These are phyloP conservation scores for Dinocampus coccinellae DNA, from an alignment of 2,888 invertebrate species.

Conservation along the genomic window DNA sequence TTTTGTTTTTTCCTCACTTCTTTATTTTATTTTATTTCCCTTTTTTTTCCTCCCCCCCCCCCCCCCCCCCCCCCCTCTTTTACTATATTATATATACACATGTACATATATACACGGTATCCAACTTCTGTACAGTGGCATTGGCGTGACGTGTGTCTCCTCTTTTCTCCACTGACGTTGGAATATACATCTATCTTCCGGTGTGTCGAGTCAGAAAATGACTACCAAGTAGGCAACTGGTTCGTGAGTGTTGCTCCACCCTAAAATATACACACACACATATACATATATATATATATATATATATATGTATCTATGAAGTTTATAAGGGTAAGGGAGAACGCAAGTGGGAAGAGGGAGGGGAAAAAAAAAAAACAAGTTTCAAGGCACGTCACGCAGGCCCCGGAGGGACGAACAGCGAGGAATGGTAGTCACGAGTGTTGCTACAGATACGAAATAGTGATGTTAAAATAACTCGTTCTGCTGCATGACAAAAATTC, in stretches of 20 bases:
- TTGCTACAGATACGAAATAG: slow-evolving; percentile 27
- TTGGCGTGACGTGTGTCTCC: slow-evolving; percentile 7
- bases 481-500: slow-evolving; percentile 21
- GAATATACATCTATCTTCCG: slow-evolving; percentile 38
- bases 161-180: slow-evolving; percentile 25
- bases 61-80: too few relatives aligned
- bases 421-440: slow-evolving; percentile 11
- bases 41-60: background rate
- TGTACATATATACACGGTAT: background rate
- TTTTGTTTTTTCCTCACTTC: slow-evolving; percentile 26
- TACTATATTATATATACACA: background rate
- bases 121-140: background rate
- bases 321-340: background rate
- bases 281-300: too few relatives aligned
- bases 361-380: slow-evolving; percentile 16
- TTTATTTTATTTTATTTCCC: background rate
- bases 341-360: background rate
- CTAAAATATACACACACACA: too few relatives aligned
- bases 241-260: background rate
- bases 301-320: background rate
- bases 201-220: slow-evolving; percentile 40
- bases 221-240: slow-evolving; percentile 27
- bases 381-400: slow-evolving; percentile 31
- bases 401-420: slow-evolving; percentile 11
- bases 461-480: slow-evolving; percentile 29